phyloP scores from a whole-genome alignment of 2,888 invertebrate genomes.

The Brachynemurus nebulosus region DNA sequence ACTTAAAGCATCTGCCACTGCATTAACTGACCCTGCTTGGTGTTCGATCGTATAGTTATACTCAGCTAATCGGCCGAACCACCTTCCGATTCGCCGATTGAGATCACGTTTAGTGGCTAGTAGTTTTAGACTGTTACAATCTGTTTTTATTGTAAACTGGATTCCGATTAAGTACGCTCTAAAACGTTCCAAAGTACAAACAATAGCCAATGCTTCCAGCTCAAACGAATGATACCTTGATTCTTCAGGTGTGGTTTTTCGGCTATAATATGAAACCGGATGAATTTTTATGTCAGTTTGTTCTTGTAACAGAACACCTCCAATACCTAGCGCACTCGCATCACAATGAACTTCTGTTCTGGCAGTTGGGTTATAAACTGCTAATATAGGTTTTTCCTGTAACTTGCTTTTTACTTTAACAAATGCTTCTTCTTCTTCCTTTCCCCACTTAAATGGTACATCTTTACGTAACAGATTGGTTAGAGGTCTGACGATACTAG shows the following conservation, averaged over 20 bases:
- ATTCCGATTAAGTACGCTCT: constrained; percentile 15
- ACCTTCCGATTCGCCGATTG: constrained; percentile 6
- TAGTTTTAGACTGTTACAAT: constrained; percentile 12
- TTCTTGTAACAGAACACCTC: constrained; percentile 1
- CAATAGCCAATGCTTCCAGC: not conserved
- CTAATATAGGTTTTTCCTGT: not conserved
- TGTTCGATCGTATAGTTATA: constrained; percentile 4
- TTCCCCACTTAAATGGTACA: not conserved
- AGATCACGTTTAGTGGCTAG: constrained; percentile 7
- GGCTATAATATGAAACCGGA: constrained; percentile 11
- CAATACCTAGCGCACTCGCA: not conserved
- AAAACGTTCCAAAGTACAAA: not conserved
- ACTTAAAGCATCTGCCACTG: constrained; percentile 15
- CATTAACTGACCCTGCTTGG: constrained; percentile 8
- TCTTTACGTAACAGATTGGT: not conserved
- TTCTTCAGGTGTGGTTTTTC: constrained; percentile 12
- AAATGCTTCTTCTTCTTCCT: not conserved
- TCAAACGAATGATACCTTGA: not conserved
- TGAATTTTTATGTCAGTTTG: constrained; percentile 8
- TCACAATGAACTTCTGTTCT: not conserved
- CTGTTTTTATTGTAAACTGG: constrained; percentile 13
- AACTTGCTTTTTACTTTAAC: not conserved
- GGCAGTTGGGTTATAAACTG: not conserved
- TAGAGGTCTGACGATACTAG: not conserved
- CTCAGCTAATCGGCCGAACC: constrained; percentile 2